Conservation (phyloP, 2,888 invertebrate genomes). For the Drosophila yooni region DNA sequence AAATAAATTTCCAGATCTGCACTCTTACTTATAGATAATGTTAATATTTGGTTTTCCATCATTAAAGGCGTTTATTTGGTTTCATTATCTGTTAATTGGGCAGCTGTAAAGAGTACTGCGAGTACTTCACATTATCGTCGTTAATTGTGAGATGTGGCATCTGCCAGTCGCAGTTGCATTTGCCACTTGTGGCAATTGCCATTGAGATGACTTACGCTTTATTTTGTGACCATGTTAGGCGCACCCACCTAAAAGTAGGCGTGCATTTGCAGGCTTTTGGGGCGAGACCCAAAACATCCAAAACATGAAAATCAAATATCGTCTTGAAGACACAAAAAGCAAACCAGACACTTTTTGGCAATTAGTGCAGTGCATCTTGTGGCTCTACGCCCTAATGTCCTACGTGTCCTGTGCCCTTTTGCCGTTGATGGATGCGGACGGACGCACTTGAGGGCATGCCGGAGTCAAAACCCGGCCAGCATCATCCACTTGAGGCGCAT, state of each 20-base stretch:
- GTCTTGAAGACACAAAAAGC: slow-evolving; percentile 11
- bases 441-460: slow-evolving; percentile 48
- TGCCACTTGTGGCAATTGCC: slow-evolving; percentile 52
- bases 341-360: slow-evolving; percentile 55
- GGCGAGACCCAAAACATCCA: slow-evolving; percentile 68
- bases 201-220: slow-evolving; percentile 53
- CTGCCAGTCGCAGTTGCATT: slow-evolving; percentile 37
- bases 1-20: neutral
- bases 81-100: neutral
- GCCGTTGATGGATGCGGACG: slow-evolving; percentile 51
- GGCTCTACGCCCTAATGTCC: neutral
- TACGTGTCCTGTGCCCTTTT: neutral
- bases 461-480: slow-evolving; percentile 12
- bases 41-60: neutral
- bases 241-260: slow-evolving; percentile 24
- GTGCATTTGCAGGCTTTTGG: slow-evolving; percentile 24
- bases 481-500: slow-evolving; percentile 60
- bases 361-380: slow-evolving; percentile 43
- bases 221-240: slow-evolving; percentile 42
- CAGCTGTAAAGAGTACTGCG: neutral
- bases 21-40: neutral
- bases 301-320: slow-evolving; percentile 79
- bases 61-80: neutral
- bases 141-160: slow-evolving; percentile 34
- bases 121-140: slow-evolving; percentile 25